Evolutionary conservation across 2,113 vertebrate species (phyloP), one percentile per base, ranked within the genome.

Genomic region (Hiodon tergisus): DNA sequence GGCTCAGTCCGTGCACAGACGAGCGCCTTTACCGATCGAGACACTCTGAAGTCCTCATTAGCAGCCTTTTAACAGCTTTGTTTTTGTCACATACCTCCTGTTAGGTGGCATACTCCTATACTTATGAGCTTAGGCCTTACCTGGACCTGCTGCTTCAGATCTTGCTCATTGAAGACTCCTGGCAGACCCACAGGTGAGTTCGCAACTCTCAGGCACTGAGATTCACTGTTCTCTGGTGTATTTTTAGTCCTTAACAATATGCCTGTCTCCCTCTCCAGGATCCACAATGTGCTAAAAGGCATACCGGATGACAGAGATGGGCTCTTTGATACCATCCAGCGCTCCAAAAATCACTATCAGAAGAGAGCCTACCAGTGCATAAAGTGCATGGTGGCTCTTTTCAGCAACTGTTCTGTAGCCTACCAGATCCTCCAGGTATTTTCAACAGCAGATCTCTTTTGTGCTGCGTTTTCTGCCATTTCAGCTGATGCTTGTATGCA

Each of bases 321-420:
- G 59, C 93, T 99, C 0, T 99, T 99, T 87, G 97, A 99, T 88
- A 99, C 97, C 89, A 99, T 99, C 87, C 97, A 99, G 83, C 96
- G 97, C 84, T 98, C 97, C 3, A 99, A 99, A 89, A 99, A 98
- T 89, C 97, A 99, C 92, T 99, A 98, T 85, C 97, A 99, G 89
- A 99, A 99, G 88, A 92, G 97, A 83, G 97, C 97, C 76, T 99
- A 99, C 83, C 97, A 99, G 80, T 99, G 97, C 88, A 98, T 98
- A 88, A 98, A 99, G 85, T 99, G 97, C 89, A 98, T 99, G 97
- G 97, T 98, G 81, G 96, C 97, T 67, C 93, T 99, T 71, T 99
- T 99, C 84, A 98, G 95, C 89, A 98, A 98, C 88, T 99, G 97
- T 87, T 93, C 95, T 79, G 97, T 99, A 82, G 97, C 97, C 67